Evolutionary conservation across 2,797 vertebrate species (phyloP), one percentile per base, ranked within the genome.

Genomic region (Artibeus lituratus): DNA sequence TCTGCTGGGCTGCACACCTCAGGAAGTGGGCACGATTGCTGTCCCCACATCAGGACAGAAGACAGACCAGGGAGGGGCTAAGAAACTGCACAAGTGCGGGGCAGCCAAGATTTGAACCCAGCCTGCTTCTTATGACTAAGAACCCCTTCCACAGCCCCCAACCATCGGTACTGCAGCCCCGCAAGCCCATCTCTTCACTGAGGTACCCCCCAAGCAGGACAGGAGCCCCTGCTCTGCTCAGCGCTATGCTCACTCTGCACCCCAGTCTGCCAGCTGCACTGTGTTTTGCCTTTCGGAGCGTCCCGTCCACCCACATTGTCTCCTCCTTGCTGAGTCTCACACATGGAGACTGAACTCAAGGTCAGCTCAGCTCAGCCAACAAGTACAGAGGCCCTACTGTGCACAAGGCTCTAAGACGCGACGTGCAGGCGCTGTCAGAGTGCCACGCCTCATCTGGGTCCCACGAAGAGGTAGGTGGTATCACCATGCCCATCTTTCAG

Each of bases 221-320:
- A 22, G 76, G 57, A 51, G 22, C 62, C 57, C 67, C 69, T n/a
- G 26, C 29, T 57, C 55, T 19, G 81, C 21, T 42, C 59, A 10
- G 14, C 0, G 0, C 1, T 0, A 8, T 4, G 82, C 67, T 49
- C 12, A 8, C 22, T 57, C 29, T 26, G 18, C 2, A 0, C 49
- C 32, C 22, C 1, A 2, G 11, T 10, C 42, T 37, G 29, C 19
- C 32, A 53, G 70, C 29, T 59, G 18, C 49, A 76, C 69, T 2
- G 19, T 35, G 24, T 10, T 11, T 10, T 47, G 51, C 11, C 44
- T 37, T 24, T 37, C 0, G 9, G 57, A 37, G 76, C 35, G 55
- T 35, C 42, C 51, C n/a, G 12, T 35, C 55, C 57, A 35, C 10
- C 42, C 4, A 0, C 16, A 51, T 14, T 0, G 8, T 18, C 57